phyloP scores from a whole-genome alignment of 2,797 vertebrate species.

The Eulemur coronatus region DNA sequence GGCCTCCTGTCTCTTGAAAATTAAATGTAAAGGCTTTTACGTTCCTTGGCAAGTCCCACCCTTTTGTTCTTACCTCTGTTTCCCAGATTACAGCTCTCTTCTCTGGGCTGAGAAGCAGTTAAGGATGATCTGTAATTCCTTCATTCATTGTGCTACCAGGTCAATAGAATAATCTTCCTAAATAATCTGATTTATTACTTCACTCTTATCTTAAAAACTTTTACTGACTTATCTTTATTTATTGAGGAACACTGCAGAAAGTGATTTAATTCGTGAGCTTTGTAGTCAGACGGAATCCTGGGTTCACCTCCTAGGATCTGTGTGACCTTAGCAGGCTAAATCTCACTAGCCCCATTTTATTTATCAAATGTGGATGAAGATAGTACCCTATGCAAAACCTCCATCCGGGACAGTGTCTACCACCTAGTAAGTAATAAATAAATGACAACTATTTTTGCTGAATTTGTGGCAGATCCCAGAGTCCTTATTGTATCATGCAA shows the following conservation, averaged over 20 bases:
- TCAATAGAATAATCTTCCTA: neutral
- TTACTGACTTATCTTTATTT: neutral
- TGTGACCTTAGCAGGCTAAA: neutral
- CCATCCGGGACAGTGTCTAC: neutral
- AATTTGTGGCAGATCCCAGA: neutral
- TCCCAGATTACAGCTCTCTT: neutral
- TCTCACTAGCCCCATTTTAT: neutral
- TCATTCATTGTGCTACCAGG: neutral
- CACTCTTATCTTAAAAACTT: neutral
- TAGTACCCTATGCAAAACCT: neutral
- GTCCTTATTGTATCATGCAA: neutral
- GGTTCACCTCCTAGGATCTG: neutral
- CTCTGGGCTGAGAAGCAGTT: neutral
- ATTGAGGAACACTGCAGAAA: neutral
- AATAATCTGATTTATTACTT: neutral
- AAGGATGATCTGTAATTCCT: neutral
- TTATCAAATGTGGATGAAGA: neutral
- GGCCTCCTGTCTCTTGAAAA: neutral
- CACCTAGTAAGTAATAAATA: neutral
- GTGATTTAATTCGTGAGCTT: neutral
- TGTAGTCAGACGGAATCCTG: neutral
- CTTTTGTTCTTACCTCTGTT: neutral
- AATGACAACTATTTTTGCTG: neutral
- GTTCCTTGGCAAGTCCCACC: neutral
- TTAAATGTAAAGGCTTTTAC: neutral